Evolutionary conservation across 2,113 vertebrate genomes (phyloP).

Genomic region (Pimephales promelas): DNA sequence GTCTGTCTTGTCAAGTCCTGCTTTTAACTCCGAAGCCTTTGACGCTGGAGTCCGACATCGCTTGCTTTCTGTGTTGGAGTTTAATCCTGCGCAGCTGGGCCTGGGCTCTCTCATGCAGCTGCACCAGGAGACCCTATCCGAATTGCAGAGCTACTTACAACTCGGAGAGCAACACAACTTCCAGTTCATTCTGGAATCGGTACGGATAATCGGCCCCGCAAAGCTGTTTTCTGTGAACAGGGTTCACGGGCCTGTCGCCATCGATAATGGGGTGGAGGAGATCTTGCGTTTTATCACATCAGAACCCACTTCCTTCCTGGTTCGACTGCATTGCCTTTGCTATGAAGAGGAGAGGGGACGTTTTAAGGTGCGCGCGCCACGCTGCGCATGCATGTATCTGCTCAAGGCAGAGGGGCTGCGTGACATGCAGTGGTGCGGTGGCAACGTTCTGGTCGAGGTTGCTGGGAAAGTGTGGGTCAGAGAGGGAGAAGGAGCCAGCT

Average conservation of each 20-base stretch:
- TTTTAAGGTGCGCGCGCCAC: slow-evolving; percentile 44
- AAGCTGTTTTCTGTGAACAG: slow-evolving; percentile 42
- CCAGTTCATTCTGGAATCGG: slow-evolving; percentile 48
- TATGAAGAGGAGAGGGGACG: slow-evolving; percentile 45
- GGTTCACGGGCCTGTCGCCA: slow-evolving; percentile 50
- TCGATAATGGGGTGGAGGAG: slow-evolving; percentile 62
- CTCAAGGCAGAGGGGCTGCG: slow-evolving; percentile 10
- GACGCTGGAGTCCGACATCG: slow-evolving; percentile 58
- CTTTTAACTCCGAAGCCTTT: slow-evolving; percentile 51
- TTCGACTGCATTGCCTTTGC: slow-evolving; percentile 54
- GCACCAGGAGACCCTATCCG: slow-evolving; percentile 56
- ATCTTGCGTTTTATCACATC: slow-evolving; percentile 54
- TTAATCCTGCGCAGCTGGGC: slow-evolving; percentile 50
- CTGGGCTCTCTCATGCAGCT: slow-evolving; percentile 51
- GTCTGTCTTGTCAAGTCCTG: slow-evolving; percentile 34
- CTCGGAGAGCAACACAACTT: slow-evolving; percentile 59
- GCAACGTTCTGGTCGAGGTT: slow-evolving; percentile 47
- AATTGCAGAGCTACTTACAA: slow-evolving; percentile 56
- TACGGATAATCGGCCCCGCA: slow-evolving; percentile 38
- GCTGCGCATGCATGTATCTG: slow-evolving; percentile 33
- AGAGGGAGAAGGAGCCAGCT: slow-evolving; percentile 24
- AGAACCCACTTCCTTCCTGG: slow-evolving; percentile 51
- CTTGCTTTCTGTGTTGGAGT: slow-evolving; percentile 55
- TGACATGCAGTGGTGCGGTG: slow-evolving; percentile 16
- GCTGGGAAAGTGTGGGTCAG: slow-evolving; percentile 60